Evolutionary conservation across 2,797 vertebrate species (phyloP).

Genomic region (Merluccius polli): DNA sequence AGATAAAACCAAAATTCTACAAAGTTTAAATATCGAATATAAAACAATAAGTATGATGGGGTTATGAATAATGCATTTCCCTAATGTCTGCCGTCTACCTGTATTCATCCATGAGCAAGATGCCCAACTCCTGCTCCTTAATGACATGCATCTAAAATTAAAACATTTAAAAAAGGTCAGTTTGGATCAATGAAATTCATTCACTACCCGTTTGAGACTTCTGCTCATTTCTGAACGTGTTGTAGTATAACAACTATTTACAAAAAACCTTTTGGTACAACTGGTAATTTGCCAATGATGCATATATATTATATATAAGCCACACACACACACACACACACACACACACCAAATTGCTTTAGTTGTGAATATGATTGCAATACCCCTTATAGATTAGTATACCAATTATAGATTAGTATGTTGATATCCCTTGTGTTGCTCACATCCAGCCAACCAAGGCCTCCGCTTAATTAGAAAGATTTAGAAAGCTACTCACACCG

Average conservation of each 20-base stretch:
- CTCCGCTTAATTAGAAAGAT: conserved; percentile 35
- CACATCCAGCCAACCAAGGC: conserved; percentile 24
- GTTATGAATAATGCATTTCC: background rate
- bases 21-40: background rate
- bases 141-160: no score
- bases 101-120: background rate
- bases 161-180: background rate
- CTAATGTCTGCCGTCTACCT: background rate
- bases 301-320: no score
- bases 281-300: background rate
- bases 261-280: background rate
- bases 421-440: conserved; percentile 22
- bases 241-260: background rate
- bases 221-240: background rate
- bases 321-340: background rate
- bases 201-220: background rate
- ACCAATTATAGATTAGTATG: conserved; percentile 32
- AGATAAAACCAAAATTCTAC: background rate
- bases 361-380: conserved; percentile 15
- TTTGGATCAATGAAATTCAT: background rate
- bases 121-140: background rate
- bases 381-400: conserved; percentile 24
- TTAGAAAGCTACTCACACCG: background rate
- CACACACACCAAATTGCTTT: conserved; percentile 8
- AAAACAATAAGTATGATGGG: background rate